Base-by-base conservation (phyloP, 1,140 invertebrate species). In the Scaptomyza graminum region DNA sequence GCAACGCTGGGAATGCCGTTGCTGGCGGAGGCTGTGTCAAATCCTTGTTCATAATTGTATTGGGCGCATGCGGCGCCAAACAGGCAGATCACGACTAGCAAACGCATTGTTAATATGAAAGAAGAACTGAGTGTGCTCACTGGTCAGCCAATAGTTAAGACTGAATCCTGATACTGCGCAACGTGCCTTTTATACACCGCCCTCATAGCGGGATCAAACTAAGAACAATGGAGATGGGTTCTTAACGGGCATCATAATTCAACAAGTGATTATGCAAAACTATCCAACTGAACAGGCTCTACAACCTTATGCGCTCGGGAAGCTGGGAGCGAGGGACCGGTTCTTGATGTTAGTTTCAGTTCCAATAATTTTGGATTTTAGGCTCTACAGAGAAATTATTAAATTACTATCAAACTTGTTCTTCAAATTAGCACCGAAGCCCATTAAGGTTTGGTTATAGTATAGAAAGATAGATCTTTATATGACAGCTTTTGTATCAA, bases 221-320 rank as follows among this genome's bases (percentile, higher is more conserved):
- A 52, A 85, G 83, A 85, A 85, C 82, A 78, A 85, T 78, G 3
- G 37, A 49, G 72, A 52, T 61, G 25, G 63, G 60, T 85, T 87
- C 78, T 76, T 80, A 62, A 61, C 80, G 71, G 79, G 71, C 77
- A 65, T 34, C 79, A 83, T 83, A 83, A 83, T 69, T 83, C 74
- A 85, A 78, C 82, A 54, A 74, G 83, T 64, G 83, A 87, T 85
- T 85, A 85, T 85, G 82, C 82, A 82, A 85, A 84, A 85, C 82
- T 85, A 87, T 85, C 78, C 22, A 61, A 70, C 47, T 76, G 74
- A 74, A 77, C 82, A 69, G 70, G 64, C 57, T 63, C 63, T 50
- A 66, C 34, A 49, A 61, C 74, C 74, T 87, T 70, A 61, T 63
- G 63, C 15, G 63, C 52, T 61, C 78, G 50, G 85, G 82, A 83